phyloP scores from a whole-genome alignment of 2,113 vertebrate species.

The Crotalus horridus region DNA sequence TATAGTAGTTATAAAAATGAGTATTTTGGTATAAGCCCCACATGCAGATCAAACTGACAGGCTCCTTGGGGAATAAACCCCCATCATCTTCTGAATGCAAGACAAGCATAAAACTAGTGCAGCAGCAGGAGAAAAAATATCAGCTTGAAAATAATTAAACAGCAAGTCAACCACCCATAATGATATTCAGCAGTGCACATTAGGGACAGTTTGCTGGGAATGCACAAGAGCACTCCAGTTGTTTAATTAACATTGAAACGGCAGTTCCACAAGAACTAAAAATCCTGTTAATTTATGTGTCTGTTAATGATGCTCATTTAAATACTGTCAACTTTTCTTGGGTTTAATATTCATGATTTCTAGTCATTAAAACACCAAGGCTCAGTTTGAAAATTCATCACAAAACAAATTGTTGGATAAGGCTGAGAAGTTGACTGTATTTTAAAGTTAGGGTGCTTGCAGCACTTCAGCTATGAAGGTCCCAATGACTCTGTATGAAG shows the following conservation, averaged over 20 bases:
- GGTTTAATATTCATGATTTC: slow-evolving; percentile 81
- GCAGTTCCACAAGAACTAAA: slow-evolving; percentile 81
- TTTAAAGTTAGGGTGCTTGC: slow-evolving; percentile 51
- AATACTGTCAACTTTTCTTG: slow-evolving; percentile 81
- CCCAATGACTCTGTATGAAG: slow-evolving; percentile 53
- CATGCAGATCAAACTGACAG: slow-evolving; percentile 69
- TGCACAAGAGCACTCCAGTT: slow-evolving; percentile 76
- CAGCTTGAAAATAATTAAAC: slow-evolving; percentile 84
- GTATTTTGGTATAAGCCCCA: slow-evolving; percentile 66
- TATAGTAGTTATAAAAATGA: slow-evolving; percentile 67
- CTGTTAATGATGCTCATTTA: slow-evolving; percentile 85
- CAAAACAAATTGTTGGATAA: slow-evolving; percentile 66
- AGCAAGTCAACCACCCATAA: slow-evolving; percentile 83
- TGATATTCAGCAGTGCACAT: slow-evolving; percentile 82
- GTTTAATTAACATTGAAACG: slow-evolving; percentile 84
- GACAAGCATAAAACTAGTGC: slow-evolving; percentile 78
- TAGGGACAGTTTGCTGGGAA: slow-evolving; percentile 79
- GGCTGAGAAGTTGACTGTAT: slow-evolving; percentile 51
- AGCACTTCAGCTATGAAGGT: slow-evolving; percentile 37
- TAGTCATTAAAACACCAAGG: slow-evolving; percentile 74
- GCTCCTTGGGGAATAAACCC: slow-evolving; percentile 67
- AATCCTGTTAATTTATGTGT: slow-evolving; percentile 85
- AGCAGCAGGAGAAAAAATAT: slow-evolving; percentile 67
- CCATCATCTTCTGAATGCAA: slow-evolving; percentile 76
- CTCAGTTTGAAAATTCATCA: slow-evolving; percentile 54